These are phyloP conservation scores for Neoitamus cyanurus DNA, from an alignment of 2,888 invertebrate genomes.

Conservation along the genomic window DNA sequence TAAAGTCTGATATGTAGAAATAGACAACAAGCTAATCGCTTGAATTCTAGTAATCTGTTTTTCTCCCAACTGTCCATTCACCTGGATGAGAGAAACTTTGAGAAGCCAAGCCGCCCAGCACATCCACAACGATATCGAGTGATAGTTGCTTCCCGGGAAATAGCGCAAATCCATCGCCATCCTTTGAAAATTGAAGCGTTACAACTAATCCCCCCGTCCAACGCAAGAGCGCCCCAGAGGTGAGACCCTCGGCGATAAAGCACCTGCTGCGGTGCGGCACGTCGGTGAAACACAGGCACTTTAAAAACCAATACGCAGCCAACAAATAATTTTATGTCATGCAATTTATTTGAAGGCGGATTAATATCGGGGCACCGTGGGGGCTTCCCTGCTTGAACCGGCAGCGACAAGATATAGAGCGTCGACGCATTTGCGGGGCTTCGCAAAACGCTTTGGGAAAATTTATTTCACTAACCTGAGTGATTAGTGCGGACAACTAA, in stretches of 20 bases:
- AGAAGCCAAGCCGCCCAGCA: not conserved
- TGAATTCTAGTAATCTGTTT: not conserved
- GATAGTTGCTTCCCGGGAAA: constrained; percentile 2
- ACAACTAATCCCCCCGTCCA: constrained; percentile 7
- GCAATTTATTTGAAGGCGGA: constrained; percentile 57
- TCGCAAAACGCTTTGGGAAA: constrained; percentile 51
- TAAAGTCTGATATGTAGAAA: too few species aligned
- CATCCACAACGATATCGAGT: constrained; percentile 7
- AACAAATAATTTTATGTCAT: constrained; percentile 57
- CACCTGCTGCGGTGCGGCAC: constrained; percentile 10
- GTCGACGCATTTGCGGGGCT: constrained; percentile 52
- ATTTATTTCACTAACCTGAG: constrained; percentile 47
- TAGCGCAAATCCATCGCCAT: not conserved
- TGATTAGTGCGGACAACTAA: constrained; percentile 35
- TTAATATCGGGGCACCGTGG: constrained; percentile 51
- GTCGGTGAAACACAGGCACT: constrained; percentile 54
- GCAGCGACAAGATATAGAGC: constrained; percentile 46
- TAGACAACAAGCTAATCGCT: not conserved
- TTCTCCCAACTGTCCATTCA: not conserved
- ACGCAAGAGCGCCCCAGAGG: constrained; percentile 55
- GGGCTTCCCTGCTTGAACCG: constrained; percentile 46
- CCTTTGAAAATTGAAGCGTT: constrained; percentile 19
- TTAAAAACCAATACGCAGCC: constrained; percentile 55
- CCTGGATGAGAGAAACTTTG: not conserved
- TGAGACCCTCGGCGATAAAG: constrained; percentile 32